Evolutionary conservation across 2,113 vertebrate species (phyloP).

Genomic region (Trematocara marginatum): DNA sequence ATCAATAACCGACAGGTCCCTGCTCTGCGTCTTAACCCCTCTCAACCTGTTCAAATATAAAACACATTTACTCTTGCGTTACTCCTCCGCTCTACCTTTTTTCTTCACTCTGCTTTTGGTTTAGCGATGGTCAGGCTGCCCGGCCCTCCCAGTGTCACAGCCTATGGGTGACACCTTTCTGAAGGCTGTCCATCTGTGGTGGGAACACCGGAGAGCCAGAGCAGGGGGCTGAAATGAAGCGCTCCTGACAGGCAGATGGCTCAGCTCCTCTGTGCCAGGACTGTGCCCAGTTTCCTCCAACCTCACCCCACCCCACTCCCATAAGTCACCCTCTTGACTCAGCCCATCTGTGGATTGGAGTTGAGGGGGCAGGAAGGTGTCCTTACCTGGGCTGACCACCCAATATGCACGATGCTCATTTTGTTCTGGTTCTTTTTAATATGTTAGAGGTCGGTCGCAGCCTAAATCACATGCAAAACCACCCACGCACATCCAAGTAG

Average conservation of each 20-base stretch:
- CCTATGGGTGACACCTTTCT: constrained; percentile 51
- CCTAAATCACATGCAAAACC: not conserved
- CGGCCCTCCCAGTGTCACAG: constrained; percentile 3
- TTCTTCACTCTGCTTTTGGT: not conserved
- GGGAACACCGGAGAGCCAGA: constrained; percentile 21
- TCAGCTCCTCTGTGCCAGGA: constrained; percentile 39
- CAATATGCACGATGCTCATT: not conserved
- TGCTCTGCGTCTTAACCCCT: constrained; percentile 19
- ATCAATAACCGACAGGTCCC: constrained; percentile 10
- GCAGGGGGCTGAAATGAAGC: constrained; percentile 52
- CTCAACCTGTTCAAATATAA: constrained; percentile 40
- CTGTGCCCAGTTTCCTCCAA: constrained; percentile 10
- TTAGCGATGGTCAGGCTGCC: not conserved
- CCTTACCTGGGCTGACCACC: constrained; percentile 27
- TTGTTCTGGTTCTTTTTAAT: not conserved
- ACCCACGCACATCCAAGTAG: constrained; percentile 38
- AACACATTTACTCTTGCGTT: not conserved
- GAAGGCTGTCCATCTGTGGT: constrained; percentile 60
- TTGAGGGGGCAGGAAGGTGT: constrained; percentile 30
- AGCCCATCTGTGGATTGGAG: constrained; percentile 52
- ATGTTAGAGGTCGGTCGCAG: constrained; percentile 10
- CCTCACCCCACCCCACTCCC: not conserved
- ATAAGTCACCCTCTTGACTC: constrained; percentile 9
- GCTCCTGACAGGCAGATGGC: constrained; percentile 65
- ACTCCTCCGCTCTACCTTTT: not conserved